phyloP scores from a whole-genome alignment of 2,888 invertebrate species.

The Scaptomyza cyrtandrae region DNA sequence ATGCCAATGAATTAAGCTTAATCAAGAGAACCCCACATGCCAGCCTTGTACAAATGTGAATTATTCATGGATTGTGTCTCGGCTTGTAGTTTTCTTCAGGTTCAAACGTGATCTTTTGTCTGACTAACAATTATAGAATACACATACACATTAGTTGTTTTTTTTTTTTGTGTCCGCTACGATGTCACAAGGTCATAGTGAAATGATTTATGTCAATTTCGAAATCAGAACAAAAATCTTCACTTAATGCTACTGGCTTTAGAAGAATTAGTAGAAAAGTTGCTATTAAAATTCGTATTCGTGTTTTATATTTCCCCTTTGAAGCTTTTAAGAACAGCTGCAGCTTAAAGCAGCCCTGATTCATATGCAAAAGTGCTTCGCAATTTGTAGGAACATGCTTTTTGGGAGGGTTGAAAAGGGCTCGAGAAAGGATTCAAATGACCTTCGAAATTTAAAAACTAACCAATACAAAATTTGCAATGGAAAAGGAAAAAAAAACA shows the following conservation, averaged over 20 bases:
- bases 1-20: slow-evolving; percentile 76
- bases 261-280: slow-evolving; percentile 16
- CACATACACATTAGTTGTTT: not conserved
- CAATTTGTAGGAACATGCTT: not conserved
- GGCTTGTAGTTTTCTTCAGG: slow-evolving; percentile 24
- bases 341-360: not conserved
- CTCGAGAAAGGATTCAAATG: slow-evolving; percentile 27
- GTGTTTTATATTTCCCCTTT: not conserved
- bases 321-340: slow-evolving; percentile 7
- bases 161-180: slow-evolving; percentile 2
- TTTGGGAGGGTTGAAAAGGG: not conserved
- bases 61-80: slow-evolving; percentile 31
- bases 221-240: slow-evolving; percentile 35
- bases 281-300: not conserved
- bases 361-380: not conserved
- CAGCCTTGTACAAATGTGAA: slow-evolving; percentile 21
- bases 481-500: not conserved
- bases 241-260: not conserved
- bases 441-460: slow-evolving; percentile 40
- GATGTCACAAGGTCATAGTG: slow-evolving; percentile 57
- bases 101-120: slow-evolving; percentile 39
- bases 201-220: slow-evolving; percentile 67
- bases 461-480: not conserved
- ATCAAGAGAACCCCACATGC: slow-evolving; percentile 50
- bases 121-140: slow-evolving; percentile 42